These are phyloP conservation scores for Actinostola sp. DNA, from an alignment of 92 coral and sea anemone species.

Conservation along the genomic window DNA sequence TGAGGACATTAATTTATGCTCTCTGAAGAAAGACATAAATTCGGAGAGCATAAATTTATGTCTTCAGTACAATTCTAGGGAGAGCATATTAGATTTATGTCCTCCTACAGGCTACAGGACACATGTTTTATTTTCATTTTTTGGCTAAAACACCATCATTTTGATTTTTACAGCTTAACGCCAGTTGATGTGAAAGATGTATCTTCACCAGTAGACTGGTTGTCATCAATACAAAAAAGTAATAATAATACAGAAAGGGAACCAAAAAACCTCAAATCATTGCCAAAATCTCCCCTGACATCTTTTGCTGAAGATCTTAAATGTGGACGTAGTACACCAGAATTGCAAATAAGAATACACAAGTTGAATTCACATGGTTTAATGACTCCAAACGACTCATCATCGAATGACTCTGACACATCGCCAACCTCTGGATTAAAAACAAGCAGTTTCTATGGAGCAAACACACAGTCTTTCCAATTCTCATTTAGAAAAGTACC, in stretches of 20 bases:
- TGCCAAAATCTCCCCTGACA: background rate
- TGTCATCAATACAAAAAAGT: constrained; percentile 16
- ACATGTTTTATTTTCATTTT: background rate
- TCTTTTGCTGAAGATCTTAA: background rate
- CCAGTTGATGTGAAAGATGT: background rate
- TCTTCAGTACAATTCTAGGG: too few species aligned
- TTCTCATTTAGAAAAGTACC: constrained; percentile 18
- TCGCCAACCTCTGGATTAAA: constrained; percentile 48
- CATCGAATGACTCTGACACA: background rate
- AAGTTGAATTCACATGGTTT: background rate
- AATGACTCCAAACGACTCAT: background rate
- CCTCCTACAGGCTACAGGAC: background rate
- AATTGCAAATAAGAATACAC: background rate
- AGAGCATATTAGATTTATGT: background rate
- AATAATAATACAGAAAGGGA: background rate
- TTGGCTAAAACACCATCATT: too few species aligned
- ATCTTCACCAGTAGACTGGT: constrained; percentile 34
- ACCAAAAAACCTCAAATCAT: background rate
- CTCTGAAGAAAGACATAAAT: too few species aligned
- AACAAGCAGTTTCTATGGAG: constrained; percentile 59
- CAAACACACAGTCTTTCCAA: constrained; percentile 7
- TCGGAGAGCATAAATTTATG: too few species aligned
- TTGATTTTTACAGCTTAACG: constrained; percentile 5
- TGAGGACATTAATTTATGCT: too few species aligned
- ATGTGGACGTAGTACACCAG: background rate